Base-by-base conservation (phyloP, 2,113 vertebrate genomes). In the Castor canadensis region DNA sequence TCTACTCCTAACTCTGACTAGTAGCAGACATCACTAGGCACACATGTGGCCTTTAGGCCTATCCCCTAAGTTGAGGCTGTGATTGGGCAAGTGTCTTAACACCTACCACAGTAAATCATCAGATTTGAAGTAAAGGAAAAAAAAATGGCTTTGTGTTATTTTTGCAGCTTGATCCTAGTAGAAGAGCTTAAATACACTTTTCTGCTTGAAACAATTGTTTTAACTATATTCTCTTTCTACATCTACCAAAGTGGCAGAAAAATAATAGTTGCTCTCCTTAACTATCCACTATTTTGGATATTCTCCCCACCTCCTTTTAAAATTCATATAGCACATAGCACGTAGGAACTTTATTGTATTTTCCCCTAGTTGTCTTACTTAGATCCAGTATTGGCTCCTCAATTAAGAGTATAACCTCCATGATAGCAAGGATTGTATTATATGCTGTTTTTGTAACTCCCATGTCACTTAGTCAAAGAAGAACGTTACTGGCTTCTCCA, bases 161-260 rank as follows among this genome's bases (percentile, higher is more conserved):
- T 92, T 67, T 94, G 20, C 12, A 56, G 22, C 93, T 90, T 87
- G 75, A 67, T n/a, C 93, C 17, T 90, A 67, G 26, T 52, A 75
- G 45, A 66, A 47, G 83, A 91, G 64, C 35, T 38, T 82, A 77
- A 76, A 47, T 79, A 91, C 52, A 58, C 30, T 77, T 91, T 79
- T 43, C 26, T 2, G 16, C 62, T 83, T 49, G n/a, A 92, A 86
- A 81, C 16, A 62, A 0, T 38, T 52, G 2, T 79, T 38, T 54
- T 28, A 73, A 38, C 35, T 75, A 83, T 83, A 54, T 64, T 20
- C 30, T 64, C 71, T 79, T 89, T 54, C 35, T 87, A 10, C 24
- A 56, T 64, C 40, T 93, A 47, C 20, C 54, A n/a, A 72, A 75
- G 47, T 66, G 75, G 15, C 56, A 30, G 85, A 54, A 54, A 82